Evolutionary conservation across 2,888 invertebrate genomes (phyloP), one percentile per base, ranked within the genome.

Genomic region (Zootermopsis nevadensis): DNA sequence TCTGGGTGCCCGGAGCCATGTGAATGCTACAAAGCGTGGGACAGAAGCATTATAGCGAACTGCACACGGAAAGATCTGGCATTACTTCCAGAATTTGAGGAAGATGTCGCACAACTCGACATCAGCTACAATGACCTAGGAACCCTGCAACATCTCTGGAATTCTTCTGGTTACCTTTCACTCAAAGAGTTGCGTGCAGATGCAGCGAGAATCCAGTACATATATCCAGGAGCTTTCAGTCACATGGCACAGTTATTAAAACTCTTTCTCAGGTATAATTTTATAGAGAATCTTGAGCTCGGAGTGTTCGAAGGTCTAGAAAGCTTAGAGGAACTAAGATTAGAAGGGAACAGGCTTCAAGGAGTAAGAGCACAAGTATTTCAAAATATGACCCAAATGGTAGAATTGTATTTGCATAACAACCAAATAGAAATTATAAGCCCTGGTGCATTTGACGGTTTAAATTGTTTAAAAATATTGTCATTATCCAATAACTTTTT

Each of bases 321-420:
- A 31, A 72, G 24, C 31, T 72, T 72, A 72, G 12, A 27, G 30
- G 72, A 72, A 72, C 30, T 72, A 33, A 72, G 33, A 10, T 72
- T 72, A 33, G 19, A 72, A 72, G 72, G 72, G 8, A 72, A 72
- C 24, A 72, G 27, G 35, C 27, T 72, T 22, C 27, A 72, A 19
- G 30, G 10, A 8, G 12, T 72, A 12, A 72, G 19, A 2, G 8
- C 72, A 72, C 2, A 33, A 2, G 72, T 72, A 33, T 72, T 72
- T 33, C 6, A 2, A 33, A 4, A 31, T 33, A 10, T 72, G 22
- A 24, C 2, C 6, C 6, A 72, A 33, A 4, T 72, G 15, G 24
- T 4, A 30, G 72, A 72, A 24, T 31, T 72, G 22, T 31, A 72
- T 72, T 72, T 72, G 33, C 35, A 72, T 31, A 31, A 72, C 19